Conservation (phyloP, 2,797 vertebrate genomes). For the Darevskia nairensis region DNA sequence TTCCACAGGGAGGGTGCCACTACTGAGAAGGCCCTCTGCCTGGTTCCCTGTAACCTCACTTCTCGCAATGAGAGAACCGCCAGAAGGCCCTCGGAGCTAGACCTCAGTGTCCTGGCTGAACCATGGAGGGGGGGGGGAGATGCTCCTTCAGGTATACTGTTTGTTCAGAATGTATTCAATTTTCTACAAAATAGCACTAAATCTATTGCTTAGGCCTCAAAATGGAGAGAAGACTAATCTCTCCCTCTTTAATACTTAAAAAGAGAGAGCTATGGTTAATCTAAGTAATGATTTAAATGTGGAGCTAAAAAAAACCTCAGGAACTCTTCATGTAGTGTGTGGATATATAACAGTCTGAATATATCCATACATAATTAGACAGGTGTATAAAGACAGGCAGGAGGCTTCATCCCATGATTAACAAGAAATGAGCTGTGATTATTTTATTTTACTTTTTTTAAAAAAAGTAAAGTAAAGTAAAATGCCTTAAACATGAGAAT, state of each 20-base stretch:
- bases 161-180: not conserved
- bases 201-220: conserved; percentile 7
- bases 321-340: conserved; percentile 21
- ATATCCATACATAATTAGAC: conserved; percentile 47
- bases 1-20: too few species aligned
- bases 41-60: too few species aligned
- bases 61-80: too few species aligned
- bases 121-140: too few species aligned
- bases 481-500: conserved; percentile 58
- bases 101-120: too few species aligned
- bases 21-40: too few species aligned
- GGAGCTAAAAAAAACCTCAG: conserved; percentile 44
- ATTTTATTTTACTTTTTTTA: not conserved
- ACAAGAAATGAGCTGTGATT: conserved; percentile 47
- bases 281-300: conserved; percentile 6
- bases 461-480: conserved; percentile 34
- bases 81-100: too few species aligned
- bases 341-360: not conserved
- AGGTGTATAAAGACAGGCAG: conserved; percentile 20
- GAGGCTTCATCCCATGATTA: conserved; percentile 46
- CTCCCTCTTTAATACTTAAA: conserved; percentile 22
- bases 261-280: conserved; percentile 9
- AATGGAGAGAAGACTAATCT: not conserved
- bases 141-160: not conserved
- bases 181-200: not conserved